These are phyloP conservation scores for Danio choprae DNA, from an alignment of 2,797 vertebrate genomes.

Conservation along the genomic window DNA sequence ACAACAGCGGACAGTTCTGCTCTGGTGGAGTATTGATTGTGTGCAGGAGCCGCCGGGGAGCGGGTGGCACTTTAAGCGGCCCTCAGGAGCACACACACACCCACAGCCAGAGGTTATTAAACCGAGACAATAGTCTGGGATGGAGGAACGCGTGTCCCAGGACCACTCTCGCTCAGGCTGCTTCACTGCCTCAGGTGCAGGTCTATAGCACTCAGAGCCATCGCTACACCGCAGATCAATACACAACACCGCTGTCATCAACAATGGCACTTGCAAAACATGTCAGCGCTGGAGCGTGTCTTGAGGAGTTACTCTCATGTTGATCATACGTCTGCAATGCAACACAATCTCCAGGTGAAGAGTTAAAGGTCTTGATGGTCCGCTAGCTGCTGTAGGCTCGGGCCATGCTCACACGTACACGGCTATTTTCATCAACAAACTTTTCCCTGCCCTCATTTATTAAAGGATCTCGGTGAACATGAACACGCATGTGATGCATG, in stretches of 20 bases:
- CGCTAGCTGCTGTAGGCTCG: background rate
- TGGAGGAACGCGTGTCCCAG: constrained; percentile 59
- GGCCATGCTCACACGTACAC: too few relatives aligned
- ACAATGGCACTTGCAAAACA: constrained; percentile 34
- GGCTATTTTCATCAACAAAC: too few relatives aligned
- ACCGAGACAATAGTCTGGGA: constrained; percentile 70
- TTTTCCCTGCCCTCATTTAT: too few relatives aligned
- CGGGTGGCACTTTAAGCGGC: constrained; percentile 66
- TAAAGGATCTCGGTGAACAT: too few relatives aligned
- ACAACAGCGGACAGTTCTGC: constrained; percentile 72
- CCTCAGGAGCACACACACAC: constrained; percentile 56
- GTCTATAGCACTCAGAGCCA: constrained; percentile 39
- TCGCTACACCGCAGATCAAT: constrained; percentile 56
- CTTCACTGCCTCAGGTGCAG: constrained; percentile 52
- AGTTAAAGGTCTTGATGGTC: background rate
- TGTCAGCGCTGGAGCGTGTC: constrained; percentile 32
- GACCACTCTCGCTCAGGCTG: constrained; percentile 62
- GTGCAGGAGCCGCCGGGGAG: constrained; percentile 59
- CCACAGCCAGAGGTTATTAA: constrained; percentile 65
- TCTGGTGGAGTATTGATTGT: constrained; percentile 79
- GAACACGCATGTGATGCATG: too few relatives aligned
- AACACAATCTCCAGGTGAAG: background rate
- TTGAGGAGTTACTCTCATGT: constrained; percentile 34
- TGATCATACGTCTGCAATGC: constrained; percentile 54
- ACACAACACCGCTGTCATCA: constrained; percentile 48